A percentile compares a stretch with the other conserved stretches of the same genome.
Conservation (phyloP, 1,140 invertebrate genomes). For the Cydia fagiglandana region DNA sequence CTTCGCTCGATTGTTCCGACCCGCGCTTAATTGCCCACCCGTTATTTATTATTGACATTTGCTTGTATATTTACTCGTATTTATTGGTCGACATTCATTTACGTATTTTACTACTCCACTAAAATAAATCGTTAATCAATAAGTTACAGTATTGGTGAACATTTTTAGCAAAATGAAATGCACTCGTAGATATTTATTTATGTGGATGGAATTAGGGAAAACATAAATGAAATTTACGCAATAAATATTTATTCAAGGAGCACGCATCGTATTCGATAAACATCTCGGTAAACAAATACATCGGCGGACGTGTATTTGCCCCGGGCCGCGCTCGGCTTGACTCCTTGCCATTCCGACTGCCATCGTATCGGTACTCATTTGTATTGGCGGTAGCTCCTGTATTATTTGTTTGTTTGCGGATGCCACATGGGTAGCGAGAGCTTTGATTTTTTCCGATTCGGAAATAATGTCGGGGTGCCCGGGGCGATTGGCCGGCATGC, state of each 20-base stretch:
- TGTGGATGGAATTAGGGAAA: constrained; percentile 39
- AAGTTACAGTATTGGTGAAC: constrained; percentile 15
- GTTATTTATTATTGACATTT: constrained; percentile 73
- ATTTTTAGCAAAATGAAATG: constrained; percentile 33
- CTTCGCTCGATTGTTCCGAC: constrained; percentile 67
- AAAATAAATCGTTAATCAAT: constrained; percentile 38
- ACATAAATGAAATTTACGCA: constrained; percentile 21
- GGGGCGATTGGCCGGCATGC: constrained; percentile 51
- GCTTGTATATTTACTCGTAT: constrained; percentile 52
- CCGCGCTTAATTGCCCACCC: constrained; percentile 70
- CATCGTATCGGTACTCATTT: constrained; percentile 74
- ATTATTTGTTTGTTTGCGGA: constrained; percentile 77
- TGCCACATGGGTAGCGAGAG: constrained; percentile 64
- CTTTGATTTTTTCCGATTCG: constrained; percentile 77
- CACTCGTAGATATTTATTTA: not conserved
- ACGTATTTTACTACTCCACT: constrained; percentile 37
- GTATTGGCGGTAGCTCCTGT: constrained; percentile 70
- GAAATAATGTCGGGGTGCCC: constrained; percentile 69
- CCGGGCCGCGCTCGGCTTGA: constrained; percentile 66
- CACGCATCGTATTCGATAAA: constrained; percentile 69
- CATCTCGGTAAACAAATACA: constrained; percentile 75
- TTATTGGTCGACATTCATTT: constrained; percentile 54
- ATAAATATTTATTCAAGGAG: constrained; percentile 52
- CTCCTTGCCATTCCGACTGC: constrained; percentile 62
- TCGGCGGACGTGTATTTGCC: constrained; percentile 74